Evolutionary conservation across 2,113 vertebrate genomes (phyloP), one percentile per base, ranked within the genome.

Genomic region (Clinocottus analis): DNA sequence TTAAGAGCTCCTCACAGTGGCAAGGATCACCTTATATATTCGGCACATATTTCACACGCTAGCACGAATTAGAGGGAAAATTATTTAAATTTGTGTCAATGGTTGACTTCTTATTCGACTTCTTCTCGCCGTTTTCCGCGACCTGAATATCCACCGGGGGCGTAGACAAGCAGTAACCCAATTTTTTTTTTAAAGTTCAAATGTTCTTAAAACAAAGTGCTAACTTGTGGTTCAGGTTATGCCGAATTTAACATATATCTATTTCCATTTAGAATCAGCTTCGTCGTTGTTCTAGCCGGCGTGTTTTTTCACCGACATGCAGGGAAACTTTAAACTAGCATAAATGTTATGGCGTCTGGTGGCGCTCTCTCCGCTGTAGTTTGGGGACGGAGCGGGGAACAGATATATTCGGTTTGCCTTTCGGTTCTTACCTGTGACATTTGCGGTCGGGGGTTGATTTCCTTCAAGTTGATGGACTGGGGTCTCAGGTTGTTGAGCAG

Each of bases 371-470:
- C 7, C 23, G 55, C 21, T 61, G 35, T 21, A 39, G 75, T 78
- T 62, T 25, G 74, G 41, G 71, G 29, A 39, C 37, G 59, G 3
- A 25, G 66, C 33, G 33, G 23, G 33, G 5, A 64, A 21, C 3
- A 19, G 9, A 55, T 39, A 29, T 19, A 9, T 37, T 2, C 0
- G 19, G 2, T 62, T 16, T 8, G 63, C 14, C 41, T 14, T 19
- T 27, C 17, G 63, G 1, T 14, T 72, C 85, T 91, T 92, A 99
- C 97, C 97, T 99, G 97, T 93, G 97, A 98, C 97, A 99, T 98
- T 88, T 99, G 97, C 11, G 97, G 97, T 60, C 97, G 93, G 83
- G 98, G 95, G 93, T 98, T 99, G 94, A 99, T 98, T 89, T 97
- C 97, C 94, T 97, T 98, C 35, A 98, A 95, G 93, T 99, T 97